Conservation (phyloP, 2,888 invertebrate genomes). For the Dioctria rufipes region DNA sequence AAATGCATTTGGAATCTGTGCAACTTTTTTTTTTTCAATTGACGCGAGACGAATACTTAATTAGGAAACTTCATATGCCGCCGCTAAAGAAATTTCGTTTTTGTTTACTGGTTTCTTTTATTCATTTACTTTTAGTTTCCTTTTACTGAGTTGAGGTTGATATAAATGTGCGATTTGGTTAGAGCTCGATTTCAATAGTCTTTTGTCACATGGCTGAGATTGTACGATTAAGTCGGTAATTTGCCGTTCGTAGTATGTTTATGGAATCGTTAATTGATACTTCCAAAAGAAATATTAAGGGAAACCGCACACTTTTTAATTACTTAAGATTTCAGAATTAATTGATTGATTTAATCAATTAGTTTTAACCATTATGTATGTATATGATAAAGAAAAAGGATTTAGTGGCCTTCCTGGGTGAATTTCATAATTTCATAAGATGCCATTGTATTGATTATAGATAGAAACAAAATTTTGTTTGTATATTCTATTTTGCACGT, state of each 20-base stretch:
- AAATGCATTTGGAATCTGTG: slow-evolving; percentile 59
- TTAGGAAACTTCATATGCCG: slow-evolving; percentile 36
- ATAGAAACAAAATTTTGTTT: too few species aligned
- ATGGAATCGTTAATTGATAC: slow-evolving; percentile 57
- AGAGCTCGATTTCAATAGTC: slow-evolving; percentile 43
- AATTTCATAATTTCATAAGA: too few species aligned
- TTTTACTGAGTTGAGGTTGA: not conserved
- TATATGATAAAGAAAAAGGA: too few species aligned
- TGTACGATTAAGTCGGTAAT: slow-evolving; percentile 58
- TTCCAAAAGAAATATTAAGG: slow-evolving; percentile 7
- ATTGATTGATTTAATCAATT: not conserved
- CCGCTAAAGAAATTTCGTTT: not conserved
- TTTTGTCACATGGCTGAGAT: slow-evolving; percentile 56
- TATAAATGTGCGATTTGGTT: not conserved
- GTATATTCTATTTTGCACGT: too few species aligned
- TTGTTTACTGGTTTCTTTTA: not conserved
- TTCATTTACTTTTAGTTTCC: slow-evolving; percentile 4
- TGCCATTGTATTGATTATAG: too few species aligned
- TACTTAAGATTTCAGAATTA: not conserved
- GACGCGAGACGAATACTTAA: slow-evolving; percentile 57
- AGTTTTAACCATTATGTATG: too few species aligned
- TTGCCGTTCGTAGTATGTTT: slow-evolving; percentile 58
- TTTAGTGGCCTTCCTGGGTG: too few species aligned
- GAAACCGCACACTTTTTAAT: slow-evolving; percentile 9
- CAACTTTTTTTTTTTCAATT: slow-evolving; percentile 57